Evolutionary conservation across 2,113 vertebrate genomes (phyloP).

Genomic region (Ardeotis arabs): DNA sequence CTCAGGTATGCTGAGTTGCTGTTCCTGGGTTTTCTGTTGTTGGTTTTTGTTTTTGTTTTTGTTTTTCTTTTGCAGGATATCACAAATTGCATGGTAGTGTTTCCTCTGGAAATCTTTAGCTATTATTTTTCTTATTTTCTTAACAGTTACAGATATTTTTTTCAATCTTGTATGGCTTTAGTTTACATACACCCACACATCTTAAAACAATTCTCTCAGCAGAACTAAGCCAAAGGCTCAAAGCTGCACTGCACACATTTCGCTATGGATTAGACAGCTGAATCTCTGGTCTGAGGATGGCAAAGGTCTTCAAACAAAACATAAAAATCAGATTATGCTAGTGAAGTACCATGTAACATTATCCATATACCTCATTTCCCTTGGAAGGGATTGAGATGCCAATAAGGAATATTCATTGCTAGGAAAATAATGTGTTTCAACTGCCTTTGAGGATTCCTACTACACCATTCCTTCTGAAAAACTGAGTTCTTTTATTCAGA

Average conservation of each 20-base stretch:
- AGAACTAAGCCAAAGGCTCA: neutral
- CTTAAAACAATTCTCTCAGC: neutral
- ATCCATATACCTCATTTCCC: neutral
- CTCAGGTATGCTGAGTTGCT: neutral
- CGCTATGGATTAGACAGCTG: fast-evolving
- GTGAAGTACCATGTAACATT: neutral
- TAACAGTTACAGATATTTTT: neutral
- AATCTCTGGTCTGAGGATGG: neutral
- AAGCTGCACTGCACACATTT: neutral
- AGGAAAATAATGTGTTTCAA: neutral
- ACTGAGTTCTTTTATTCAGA: neutral
- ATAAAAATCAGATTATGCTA: neutral
- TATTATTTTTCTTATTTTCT: neutral
- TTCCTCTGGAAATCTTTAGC: neutral
- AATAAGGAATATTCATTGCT: neutral
- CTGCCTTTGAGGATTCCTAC: neutral
- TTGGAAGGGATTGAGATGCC: neutral
- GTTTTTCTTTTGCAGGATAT: neutral
- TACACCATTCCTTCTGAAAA: neutral
- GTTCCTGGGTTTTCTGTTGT: neutral
- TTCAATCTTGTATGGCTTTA: neutral
- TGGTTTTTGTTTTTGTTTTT: too few relatives aligned
- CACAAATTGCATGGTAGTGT: neutral
- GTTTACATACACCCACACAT: neutral
- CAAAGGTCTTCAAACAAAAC: neutral